phyloP scores from a whole-genome alignment of 2,113 vertebrate species.

The Mesitornis unicolor region DNA sequence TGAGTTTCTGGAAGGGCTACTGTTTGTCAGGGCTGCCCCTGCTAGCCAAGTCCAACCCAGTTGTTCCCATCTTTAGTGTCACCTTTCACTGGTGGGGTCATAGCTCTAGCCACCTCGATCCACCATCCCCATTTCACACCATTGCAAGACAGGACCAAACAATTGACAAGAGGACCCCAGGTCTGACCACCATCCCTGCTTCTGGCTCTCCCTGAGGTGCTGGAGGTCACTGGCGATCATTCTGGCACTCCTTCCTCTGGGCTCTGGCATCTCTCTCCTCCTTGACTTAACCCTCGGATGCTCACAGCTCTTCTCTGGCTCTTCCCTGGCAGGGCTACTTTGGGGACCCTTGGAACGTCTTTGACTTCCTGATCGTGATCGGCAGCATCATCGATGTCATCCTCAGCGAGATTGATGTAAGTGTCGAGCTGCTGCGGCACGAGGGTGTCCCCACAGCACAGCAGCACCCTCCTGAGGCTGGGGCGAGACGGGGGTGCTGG shows the following conservation, averaged over 20 bases:
- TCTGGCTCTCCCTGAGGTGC: background rate
- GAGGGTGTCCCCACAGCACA: background rate
- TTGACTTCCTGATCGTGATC: conserved; percentile 95
- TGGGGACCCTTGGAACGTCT: conserved; percentile 99
- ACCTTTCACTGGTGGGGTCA: background rate
- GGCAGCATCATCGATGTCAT: conserved; percentile 97
- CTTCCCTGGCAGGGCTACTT: conserved; percentile 87
- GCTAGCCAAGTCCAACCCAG: background rate
- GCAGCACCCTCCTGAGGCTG: too few relatives aligned
- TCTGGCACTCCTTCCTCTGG: background rate
- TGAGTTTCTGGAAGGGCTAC: background rate
- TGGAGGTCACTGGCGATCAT: background rate
- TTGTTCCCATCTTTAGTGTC: background rate
- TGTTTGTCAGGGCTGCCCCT: background rate
- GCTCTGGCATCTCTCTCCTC: background rate
- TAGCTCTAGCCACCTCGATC: background rate
- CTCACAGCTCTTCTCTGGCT: background rate
- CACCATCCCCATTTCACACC: background rate
- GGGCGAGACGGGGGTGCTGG: background rate
- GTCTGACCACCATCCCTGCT: background rate
- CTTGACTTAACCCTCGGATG: background rate
- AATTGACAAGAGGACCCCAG: background rate
- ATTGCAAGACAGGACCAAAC: background rate
- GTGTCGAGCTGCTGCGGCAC: background rate
- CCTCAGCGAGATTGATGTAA: conserved; percentile 95